These are phyloP conservation scores for Manacus vitellinus DNA, from an alignment of 2,113 vertebrate species.

Conservation along the genomic window DNA sequence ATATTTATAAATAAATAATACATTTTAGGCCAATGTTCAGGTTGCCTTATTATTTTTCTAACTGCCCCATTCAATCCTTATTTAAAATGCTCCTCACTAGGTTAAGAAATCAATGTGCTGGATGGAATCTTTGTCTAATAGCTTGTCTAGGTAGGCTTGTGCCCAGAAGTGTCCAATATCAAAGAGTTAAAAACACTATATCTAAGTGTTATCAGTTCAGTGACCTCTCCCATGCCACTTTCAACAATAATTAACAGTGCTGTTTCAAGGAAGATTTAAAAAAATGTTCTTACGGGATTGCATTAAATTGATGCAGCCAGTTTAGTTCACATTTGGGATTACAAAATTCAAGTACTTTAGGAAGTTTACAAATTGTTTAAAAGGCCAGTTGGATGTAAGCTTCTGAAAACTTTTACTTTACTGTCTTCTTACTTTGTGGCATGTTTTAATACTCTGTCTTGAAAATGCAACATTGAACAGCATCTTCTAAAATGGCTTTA, in stretches of 20 bases:
- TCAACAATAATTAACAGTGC: constrained; percentile 53
- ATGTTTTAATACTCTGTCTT: not conserved
- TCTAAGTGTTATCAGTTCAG: constrained; percentile 4
- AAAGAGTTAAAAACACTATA: not conserved
- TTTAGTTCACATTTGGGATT: not conserved
- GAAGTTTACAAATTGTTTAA: not conserved
- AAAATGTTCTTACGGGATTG: not conserved
- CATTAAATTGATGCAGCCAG: not conserved
- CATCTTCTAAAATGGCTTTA: not conserved
- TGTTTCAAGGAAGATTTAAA: not conserved
- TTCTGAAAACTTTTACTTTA: not conserved
- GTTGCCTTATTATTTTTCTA: not conserved
- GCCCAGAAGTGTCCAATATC: not conserved
- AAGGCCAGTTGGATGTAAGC: not conserved
- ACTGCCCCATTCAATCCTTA: not conserved
- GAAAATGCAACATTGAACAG: not conserved
- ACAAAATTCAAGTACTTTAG: not conserved
- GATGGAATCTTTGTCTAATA: not conserved
- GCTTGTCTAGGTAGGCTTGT: not conserved
- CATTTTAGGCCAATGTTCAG: not conserved
- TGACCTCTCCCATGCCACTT: constrained; percentile 49
- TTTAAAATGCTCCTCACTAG: not conserved
- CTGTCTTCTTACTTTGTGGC: not conserved
- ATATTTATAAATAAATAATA: not conserved
- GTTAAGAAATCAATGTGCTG: not conserved